A percentile compares a stretch with the other conserved stretches of the same genome.
Conservation (phyloP, 2,113 vertebrate genomes). For the Cebidichthys violaceus region DNA sequence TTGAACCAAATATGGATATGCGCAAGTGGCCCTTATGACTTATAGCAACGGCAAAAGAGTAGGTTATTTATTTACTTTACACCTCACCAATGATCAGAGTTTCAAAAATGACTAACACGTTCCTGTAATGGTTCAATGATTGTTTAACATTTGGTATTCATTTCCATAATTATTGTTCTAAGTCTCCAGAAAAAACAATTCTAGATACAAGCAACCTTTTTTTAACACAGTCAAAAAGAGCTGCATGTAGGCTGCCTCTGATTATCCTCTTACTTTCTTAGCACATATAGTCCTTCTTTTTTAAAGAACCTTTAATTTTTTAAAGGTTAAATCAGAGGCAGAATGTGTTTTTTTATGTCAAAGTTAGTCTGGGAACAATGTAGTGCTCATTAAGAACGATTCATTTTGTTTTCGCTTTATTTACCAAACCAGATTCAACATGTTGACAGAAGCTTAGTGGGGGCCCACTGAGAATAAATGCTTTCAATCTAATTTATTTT, state of each 20-base stretch:
- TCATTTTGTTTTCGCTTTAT: background rate
- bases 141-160: background rate
- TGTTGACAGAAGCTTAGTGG: background rate
- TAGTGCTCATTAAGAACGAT: background rate
- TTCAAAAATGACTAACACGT: background rate
- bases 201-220: background rate
- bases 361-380: background rate
- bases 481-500: background rate
- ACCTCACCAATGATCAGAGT: background rate
- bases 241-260: background rate
- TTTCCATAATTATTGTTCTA: background rate
- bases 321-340: background rate
- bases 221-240: background rate
- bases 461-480: background rate
- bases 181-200: background rate
- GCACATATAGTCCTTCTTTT: background rate
- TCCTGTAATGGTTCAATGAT: background rate
- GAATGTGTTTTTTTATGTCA: background rate
- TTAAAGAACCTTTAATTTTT: no score
- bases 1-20: background rate
- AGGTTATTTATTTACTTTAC: background rate
- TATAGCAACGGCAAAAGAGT: background rate
- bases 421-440: background rate
- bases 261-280: background rate
- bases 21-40: background rate